Conservation (phyloP, 1,140 invertebrate genomes). For the Psix sp. region DNA sequence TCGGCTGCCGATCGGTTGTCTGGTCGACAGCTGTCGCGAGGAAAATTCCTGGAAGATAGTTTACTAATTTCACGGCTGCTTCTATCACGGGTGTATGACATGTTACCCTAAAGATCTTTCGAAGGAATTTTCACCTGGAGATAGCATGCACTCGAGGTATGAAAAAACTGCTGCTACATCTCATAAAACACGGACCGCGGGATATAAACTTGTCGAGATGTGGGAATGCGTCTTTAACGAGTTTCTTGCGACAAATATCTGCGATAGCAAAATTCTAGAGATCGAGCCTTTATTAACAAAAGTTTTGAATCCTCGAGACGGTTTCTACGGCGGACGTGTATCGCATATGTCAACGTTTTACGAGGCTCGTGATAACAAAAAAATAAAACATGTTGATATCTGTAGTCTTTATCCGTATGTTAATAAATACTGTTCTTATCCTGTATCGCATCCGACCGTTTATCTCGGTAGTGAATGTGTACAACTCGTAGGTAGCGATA, state of each 20-base stretch:
- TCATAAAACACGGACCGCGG: too few relatives aligned
- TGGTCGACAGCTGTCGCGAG: too few relatives aligned
- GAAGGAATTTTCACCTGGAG: too few relatives aligned
- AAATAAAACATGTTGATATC: background rate
- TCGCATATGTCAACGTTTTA: background rate
- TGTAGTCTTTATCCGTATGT: background rate
- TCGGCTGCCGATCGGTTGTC: too few relatives aligned
- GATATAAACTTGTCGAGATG: background rate
- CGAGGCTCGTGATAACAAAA: background rate
- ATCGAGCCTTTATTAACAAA: background rate
- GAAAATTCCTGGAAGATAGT: too few relatives aligned
- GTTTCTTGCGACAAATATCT: background rate
- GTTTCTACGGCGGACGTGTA: constrained; percentile 3
- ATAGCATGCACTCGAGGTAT: too few relatives aligned
- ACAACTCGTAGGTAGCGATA: background rate
- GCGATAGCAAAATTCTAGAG: background rate
- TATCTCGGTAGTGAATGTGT: background rate
- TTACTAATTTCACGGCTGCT: too few relatives aligned
- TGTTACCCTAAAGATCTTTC: too few relatives aligned
- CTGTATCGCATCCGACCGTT: background rate
- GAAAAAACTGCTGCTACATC: too few relatives aligned
- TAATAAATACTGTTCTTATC: background rate
- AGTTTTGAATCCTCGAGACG: background rate
- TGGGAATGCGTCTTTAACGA: constrained; percentile 13
- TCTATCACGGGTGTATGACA: too few relatives aligned